Evolutionary conservation across 2,797 vertebrate genomes (phyloP), one percentile per base, ranked within the genome.

Genomic region (Hozukius guyotensis): DNA sequence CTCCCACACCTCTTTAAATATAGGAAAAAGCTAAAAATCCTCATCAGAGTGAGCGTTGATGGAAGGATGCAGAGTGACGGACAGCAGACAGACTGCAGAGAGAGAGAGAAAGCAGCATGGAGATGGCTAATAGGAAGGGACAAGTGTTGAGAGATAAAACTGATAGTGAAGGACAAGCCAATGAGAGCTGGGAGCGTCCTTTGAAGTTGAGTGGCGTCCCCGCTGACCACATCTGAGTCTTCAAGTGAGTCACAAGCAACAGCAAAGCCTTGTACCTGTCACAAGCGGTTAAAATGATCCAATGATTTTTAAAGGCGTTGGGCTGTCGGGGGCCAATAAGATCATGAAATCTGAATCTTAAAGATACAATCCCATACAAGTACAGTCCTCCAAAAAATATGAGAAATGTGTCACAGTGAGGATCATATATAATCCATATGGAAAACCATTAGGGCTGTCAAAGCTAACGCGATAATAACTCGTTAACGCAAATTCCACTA

Each of bases 131-230:
- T 71, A 68, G 42, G 84, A 90, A 84, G 68, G 62, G 87, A 87
- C 86, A 90, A 72, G 83, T 89, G 88, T 73, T 81, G 78, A 87
- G 81, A 81, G 87, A 82, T 70, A 78, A 46, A 84, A 86, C 78
- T 87, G 83, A 90, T 80, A 84, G 82, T 65, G 65, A 89, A 90
- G 87, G 90, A 91, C 77, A 71, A 83, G 70, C 82, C 81, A 81
- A 66, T 71, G 80, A 77, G 70, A 86, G 85, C 82, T 84, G 59
- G 70, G 85, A 86, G 86, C 72, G 4, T 80, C 73, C 56, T 82
- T 76, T 78, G 46, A 71, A 65, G 63, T 59, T 86, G 84, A 81
- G 42, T 86, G 85, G 78, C 80, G 77, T 85, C 73, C 72, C 59
- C 2, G 2, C 82, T 79, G 84, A 90, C 60, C 65, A 70, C 77